Conservation (phyloP, 1,140 invertebrate genomes). For the Zaprionus camerounensis region DNA sequence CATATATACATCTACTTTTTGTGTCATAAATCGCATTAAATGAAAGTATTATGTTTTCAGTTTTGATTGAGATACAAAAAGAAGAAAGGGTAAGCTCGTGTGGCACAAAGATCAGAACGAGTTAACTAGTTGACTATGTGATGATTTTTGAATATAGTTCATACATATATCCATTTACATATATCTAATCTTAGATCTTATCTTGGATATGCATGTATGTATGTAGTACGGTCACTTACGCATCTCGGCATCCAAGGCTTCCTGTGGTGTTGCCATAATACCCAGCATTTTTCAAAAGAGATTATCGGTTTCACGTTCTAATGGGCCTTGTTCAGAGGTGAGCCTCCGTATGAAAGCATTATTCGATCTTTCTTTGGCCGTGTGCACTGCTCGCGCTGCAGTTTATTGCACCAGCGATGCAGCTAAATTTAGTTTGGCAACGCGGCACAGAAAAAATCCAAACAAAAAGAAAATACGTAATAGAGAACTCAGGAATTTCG, state of each 20-base stretch:
- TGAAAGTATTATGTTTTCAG: not conserved
- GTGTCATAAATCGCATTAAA: not conserved
- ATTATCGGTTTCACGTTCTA: not conserved
- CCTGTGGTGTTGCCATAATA: constrained; percentile 40
- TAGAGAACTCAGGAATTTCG: constrained; percentile 8
- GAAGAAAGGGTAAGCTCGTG: no score
- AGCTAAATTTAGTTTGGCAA: constrained; percentile 43
- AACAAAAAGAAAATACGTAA: constrained; percentile 15
- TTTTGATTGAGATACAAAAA: not conserved
- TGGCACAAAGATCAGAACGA: no score
- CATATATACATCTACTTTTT: no score
- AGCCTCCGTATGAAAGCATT: constrained; percentile 14
- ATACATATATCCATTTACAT: not conserved
- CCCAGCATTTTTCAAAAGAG: constrained; percentile 8
- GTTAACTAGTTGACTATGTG: no score
- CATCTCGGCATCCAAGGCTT: constrained; percentile 35
- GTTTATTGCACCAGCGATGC: constrained; percentile 26
- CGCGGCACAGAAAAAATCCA: constrained; percentile 25
- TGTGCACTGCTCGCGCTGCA: constrained; percentile 24
- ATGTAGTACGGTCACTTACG: constrained; percentile 27
- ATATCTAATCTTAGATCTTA: not conserved
- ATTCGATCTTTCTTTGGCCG: constrained; percentile 1
- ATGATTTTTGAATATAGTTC: not conserved
- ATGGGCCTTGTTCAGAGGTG: not conserved
- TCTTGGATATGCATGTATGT: not conserved